phyloP scores from a whole-genome alignment of 2,888 invertebrate species.

The Drosophila sordidula region DNA sequence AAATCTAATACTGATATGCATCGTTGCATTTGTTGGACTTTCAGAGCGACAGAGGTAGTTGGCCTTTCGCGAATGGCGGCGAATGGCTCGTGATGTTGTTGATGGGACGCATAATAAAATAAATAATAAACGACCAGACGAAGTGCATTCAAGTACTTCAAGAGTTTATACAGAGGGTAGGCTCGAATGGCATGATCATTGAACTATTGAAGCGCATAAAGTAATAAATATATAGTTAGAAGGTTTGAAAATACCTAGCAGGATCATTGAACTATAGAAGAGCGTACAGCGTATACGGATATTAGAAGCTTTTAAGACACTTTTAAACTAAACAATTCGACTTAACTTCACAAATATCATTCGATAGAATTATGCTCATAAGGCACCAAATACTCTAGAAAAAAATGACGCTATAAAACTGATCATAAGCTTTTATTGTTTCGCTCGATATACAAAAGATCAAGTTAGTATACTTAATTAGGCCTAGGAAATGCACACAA shows the following conservation, averaged over 20 bases:
- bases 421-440: too few species aligned
- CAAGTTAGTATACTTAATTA: too few species aligned
- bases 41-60: slow-evolving; percentile 57
- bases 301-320: too few species aligned
- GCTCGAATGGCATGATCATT: slow-evolving; percentile 13
- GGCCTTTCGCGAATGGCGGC: slow-evolving; percentile 43
- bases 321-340: too few species aligned
- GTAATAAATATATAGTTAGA: background rate
- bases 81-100: slow-evolving; percentile 11
- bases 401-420: too few species aligned
- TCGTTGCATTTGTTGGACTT: slow-evolving; percentile 59
- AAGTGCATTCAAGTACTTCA: slow-evolving; percentile 10
- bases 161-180: background rate
- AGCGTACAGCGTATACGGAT: too few species aligned
- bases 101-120: slow-evolving; percentile 49
- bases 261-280: slow-evolving; percentile 8
- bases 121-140: slow-evolving; percentile 36
- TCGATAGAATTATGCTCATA: too few species aligned
- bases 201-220: slow-evolving; percentile 9
- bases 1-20: slow-evolving; percentile 65
- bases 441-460: too few species aligned
- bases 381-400: too few species aligned
- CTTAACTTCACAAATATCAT: too few species aligned
- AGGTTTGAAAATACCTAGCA: background rate
- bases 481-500: too few species aligned